A percentile compares a stretch with the other conserved stretches of the same genome.
Evolutionary conservation across 2,888 invertebrate genomes (phyloP).

Genomic region (Dasypogon diadema): DNA sequence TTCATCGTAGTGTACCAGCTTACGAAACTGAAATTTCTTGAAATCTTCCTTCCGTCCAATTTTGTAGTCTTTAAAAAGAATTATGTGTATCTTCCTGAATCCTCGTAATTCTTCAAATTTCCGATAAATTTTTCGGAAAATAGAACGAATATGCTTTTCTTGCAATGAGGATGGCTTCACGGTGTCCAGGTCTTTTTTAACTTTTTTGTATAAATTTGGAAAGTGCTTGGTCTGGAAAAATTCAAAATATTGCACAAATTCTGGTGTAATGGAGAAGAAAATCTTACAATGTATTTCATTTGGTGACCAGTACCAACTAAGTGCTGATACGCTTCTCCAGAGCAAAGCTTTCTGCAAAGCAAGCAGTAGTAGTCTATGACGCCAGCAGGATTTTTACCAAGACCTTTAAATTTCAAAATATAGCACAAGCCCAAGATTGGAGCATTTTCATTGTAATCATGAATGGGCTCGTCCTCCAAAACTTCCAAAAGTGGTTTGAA

Average conservation of each 20-base stretch:
- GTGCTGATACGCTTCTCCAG: conserved; percentile 36
- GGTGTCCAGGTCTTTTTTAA: conserved; percentile 15
- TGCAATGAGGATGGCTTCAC: neutral
- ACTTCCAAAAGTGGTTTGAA: neutral
- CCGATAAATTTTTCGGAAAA: conserved; percentile 56
- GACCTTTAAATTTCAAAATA: conserved; percentile 50
- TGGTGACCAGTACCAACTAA: conserved; percentile 48
- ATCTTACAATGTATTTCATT: conserved; percentile 52
- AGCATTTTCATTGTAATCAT: conserved; percentile 51
- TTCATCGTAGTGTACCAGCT: conserved; percentile 51
- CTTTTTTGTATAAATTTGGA: conserved; percentile 52
- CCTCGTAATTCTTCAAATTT: conserved; percentile 55
- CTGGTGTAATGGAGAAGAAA: no score
- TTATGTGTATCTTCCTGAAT: conserved; percentile 47
- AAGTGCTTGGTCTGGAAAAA: no score
- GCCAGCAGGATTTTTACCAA: neutral
- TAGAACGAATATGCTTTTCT: conserved; percentile 31
- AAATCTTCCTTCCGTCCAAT: neutral
- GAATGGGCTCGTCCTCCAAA: conserved; percentile 42
- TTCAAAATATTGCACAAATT: no score
- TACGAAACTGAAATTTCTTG: conserved; percentile 30
- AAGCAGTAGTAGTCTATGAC: conserved; percentile 34
- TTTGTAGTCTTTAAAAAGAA: conserved; percentile 50
- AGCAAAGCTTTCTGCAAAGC: conserved; percentile 22
- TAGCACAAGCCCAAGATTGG: conserved; percentile 53